A percentile compares a stretch with the other conserved stretches of the same genome.
phyloP scores from a whole-genome alignment of 2,797 vertebrate species.

The Anableps anableps region DNA sequence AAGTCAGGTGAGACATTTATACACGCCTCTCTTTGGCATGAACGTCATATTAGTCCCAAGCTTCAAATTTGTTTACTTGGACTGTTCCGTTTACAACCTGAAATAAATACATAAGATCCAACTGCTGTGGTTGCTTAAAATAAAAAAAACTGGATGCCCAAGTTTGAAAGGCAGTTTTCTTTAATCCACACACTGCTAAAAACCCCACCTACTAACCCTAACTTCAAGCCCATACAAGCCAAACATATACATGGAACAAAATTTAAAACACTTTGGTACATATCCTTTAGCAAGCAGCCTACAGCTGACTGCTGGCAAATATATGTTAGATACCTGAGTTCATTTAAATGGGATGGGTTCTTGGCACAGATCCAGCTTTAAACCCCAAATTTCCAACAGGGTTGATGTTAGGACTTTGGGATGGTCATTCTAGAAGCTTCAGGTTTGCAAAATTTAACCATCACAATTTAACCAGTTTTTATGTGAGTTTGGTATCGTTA shows the following conservation, averaged over 20 bases:
- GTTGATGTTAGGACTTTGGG: neutral
- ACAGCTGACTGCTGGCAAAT: too few species aligned
- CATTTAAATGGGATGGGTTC: neutral
- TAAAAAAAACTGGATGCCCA: too few species aligned
- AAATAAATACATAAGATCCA: too few species aligned
- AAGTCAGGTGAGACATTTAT: conserved; percentile 10
- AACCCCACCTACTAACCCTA: too few species aligned
- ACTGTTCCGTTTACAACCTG: neutral
- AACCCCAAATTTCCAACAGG: neutral
- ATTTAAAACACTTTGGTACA: too few species aligned
- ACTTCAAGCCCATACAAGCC: too few species aligned
- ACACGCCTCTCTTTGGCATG: neutral
- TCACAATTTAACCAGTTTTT: neutral
- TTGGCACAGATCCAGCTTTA: neutral
- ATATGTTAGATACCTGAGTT: neutral
- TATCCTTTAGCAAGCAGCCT: too few species aligned
- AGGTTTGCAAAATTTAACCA: neutral
- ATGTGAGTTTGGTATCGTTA: neutral
- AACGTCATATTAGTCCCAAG: neutral
- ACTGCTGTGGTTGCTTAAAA: too few species aligned
- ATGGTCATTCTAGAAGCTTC: neutral
- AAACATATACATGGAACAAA: too few species aligned
- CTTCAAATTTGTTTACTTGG: neutral
- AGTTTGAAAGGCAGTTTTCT: too few species aligned
- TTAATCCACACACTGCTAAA: too few species aligned